Evolutionary conservation across 2,797 vertebrate genomes (phyloP), one percentile per base, ranked within the genome.

Genomic region (Uromys caudimaculatus): DNA sequence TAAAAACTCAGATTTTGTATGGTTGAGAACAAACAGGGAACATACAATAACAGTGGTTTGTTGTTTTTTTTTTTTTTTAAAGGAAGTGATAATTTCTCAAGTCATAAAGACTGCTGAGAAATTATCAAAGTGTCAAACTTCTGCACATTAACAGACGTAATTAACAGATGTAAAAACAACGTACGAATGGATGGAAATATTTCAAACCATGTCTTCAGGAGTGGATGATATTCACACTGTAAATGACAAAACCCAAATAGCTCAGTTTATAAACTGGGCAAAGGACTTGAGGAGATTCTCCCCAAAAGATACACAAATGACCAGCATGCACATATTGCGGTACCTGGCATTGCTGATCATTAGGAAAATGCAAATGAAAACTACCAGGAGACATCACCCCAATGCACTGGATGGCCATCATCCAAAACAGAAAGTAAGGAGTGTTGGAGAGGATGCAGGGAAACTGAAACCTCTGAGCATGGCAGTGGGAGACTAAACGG

Each of bases 311-410:
- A 32, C 2, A 41, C 44, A 71, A 38, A 82, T n/a, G 29, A 17
- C 52, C 44, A 71, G 29, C 9, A 84, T 50, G 1, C 3, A 32
- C 19, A 54, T 41, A 35, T 83, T 82, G 58, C 94, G 10, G 73
- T 29, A 16, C 13, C 29, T 17, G 58, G 21, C 19, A 27, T 82
- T 27, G 19, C 35, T 58, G 16, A 35, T 67, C 32, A 32, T 32
- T 32, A 52, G 24, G 38, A 38, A 94, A 91, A 89, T 75, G 47
- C 21, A 54, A 82, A 62, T 73, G 60, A 86, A 73, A 96, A 58
- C 27, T n/a, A 82, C 24, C 24, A 29, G 11, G 60, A 89, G 71
- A 47, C 69, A 76, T 44, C 54, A 47, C 17, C 3, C 14, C 4
- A 4, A 75, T 1, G 23, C 27, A 6, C 64, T 35, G 7, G n/a